Evolutionary conservation across 2,888 invertebrate species (phyloP).

Genomic region (Lasioglossum calceatum): DNA sequence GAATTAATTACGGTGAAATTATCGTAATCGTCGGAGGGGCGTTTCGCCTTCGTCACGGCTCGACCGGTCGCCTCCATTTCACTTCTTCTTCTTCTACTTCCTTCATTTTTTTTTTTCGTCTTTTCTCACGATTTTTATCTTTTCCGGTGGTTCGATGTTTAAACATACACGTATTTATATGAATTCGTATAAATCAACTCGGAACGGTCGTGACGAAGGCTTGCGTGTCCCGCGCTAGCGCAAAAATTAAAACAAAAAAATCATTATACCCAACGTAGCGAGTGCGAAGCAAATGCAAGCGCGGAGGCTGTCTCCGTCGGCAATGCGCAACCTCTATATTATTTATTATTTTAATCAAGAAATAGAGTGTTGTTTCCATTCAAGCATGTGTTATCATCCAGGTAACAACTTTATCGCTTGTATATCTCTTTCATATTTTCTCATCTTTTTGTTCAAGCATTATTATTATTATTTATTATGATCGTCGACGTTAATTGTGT

Average conservation of each 20-base stretch:
- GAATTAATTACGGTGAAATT: constrained; percentile 79
- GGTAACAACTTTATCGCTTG: constrained; percentile 69
- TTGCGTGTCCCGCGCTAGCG: constrained; percentile 56
- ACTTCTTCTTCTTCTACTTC: background rate
- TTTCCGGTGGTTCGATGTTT: background rate
- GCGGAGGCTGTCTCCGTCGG: constrained; percentile 79
- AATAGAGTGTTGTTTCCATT: constrained; percentile 63
- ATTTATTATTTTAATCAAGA: constrained; percentile 66
- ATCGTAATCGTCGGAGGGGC: constrained; percentile 70
- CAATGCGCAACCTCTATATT: constrained; percentile 77
- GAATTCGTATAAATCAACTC: background rate
- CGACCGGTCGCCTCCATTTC: background rate
- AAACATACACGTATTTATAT: background rate
- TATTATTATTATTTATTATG: constrained; percentile 15
- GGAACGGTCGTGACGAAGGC: constrained; percentile 36
- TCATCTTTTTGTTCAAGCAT: background rate
- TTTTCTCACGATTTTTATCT: background rate
- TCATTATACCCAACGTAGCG: constrained; percentile 72
- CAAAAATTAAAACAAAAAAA: constrained; percentile 70
- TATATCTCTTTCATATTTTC: constrained; percentile 44
- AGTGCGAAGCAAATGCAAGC: constrained; percentile 79
- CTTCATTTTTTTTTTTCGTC: background rate
- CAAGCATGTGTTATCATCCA: constrained; percentile 74
- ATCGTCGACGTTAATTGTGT: constrained; percentile 41
- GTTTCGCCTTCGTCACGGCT: constrained; percentile 61